phyloP scores from a whole-genome alignment of 1,140 invertebrate genomes.

The Cyrtorhinus lividipennis region DNA sequence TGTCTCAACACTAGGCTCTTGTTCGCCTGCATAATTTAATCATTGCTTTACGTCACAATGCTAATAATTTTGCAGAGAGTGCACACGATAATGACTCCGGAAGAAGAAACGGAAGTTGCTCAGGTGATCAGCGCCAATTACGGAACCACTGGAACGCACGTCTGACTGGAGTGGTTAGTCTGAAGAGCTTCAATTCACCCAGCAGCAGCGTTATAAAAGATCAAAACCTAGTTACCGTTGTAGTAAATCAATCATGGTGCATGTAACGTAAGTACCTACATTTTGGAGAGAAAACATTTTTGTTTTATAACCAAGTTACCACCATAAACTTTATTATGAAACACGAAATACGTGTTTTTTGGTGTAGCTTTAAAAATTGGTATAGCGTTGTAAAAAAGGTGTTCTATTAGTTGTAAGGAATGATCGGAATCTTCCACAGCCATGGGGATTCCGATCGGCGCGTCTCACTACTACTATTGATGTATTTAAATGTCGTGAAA shows the following conservation, averaged over 20 bases:
- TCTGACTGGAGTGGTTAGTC: slow-evolving; percentile 28
- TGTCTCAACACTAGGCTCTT: not conserved
- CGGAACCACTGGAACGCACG: slow-evolving; percentile 26
- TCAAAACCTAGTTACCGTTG: too few relatives aligned
- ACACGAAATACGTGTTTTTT: not conserved
- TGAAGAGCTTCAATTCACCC: slow-evolving; percentile 16
- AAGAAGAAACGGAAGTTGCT: slow-evolving; percentile 24
- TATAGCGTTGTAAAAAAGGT: not conserved
- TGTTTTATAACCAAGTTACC: too few relatives aligned
- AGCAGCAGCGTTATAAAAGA: too few relatives aligned
- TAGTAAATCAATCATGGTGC: too few relatives aligned
- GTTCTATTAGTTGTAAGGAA: not conserved
- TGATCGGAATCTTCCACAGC: not conserved
- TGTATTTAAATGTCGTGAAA: too few relatives aligned
- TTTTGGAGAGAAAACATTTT: too few relatives aligned
- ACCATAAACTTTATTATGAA: too few relatives aligned
- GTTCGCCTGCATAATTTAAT: not conserved
- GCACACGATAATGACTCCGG: slow-evolving; percentile 25
- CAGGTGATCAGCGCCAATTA: slow-evolving; percentile 22
- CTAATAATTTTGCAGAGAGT: slow-evolving; percentile 25
- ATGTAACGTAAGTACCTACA: too few relatives aligned
- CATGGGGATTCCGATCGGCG: not conserved
- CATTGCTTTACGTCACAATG: too few relatives aligned
- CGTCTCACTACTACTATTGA: not conserved
- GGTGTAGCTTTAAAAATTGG: slow-evolving; percentile 5